Conservation (phyloP, 2,113 vertebrate species). For the Ibidorhyncha struthersii region DNA sequence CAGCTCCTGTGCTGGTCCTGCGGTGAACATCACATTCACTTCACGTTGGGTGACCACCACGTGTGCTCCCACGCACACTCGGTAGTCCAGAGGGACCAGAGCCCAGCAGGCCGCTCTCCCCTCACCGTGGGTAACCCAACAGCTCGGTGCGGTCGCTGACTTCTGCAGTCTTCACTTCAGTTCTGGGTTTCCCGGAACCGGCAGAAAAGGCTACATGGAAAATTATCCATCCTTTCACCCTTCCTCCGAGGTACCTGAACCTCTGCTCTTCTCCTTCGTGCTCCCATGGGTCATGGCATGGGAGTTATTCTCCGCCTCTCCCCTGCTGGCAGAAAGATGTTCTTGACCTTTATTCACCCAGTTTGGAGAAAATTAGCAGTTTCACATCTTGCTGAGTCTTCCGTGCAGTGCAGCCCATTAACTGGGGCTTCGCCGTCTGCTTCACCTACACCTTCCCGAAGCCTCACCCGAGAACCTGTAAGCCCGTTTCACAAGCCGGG, state of each 20-base stretch:
- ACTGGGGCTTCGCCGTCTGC: rapidly evolving
- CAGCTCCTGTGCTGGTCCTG: rapidly evolving
- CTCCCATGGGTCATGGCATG: background rate
- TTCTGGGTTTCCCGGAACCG: background rate
- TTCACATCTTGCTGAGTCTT: background rate
- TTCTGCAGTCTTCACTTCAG: background rate
- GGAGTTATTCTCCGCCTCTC: background rate
- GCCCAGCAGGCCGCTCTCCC: background rate
- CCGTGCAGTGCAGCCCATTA: rapidly evolving
- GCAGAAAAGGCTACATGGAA: background rate
- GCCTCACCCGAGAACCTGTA: background rate
- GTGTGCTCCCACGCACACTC: rapidly evolving
- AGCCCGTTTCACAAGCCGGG: no score
- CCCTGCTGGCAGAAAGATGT: background rate
- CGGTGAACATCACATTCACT: no score
- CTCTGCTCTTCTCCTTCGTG: background rate
- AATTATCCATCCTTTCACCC: background rate
- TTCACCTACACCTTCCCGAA: background rate
- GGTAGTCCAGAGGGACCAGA: background rate
- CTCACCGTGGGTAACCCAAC: rapidly evolving
- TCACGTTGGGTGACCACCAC: rapidly evolving
- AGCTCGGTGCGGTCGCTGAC: rapidly evolving
- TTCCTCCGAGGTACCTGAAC: rapidly evolving
- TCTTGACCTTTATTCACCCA: background rate
- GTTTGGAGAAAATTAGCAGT: background rate